phyloP scores from a whole-genome alignment of 2,113 vertebrate genomes.

The Dolichotis patagonum region DNA sequence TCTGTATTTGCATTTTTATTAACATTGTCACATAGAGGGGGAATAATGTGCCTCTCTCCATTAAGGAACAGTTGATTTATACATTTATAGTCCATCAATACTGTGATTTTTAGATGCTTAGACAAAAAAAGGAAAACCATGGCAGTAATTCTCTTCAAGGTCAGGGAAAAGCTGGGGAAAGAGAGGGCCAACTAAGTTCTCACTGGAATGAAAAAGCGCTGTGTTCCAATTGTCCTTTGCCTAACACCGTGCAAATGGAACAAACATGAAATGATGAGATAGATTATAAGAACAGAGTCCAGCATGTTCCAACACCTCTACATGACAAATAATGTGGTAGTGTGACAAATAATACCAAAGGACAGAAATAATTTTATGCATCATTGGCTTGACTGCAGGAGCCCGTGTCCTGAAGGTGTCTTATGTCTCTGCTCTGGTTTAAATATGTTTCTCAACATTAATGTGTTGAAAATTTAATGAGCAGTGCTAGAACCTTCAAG shows the following conservation, averaged over 20 bases:
- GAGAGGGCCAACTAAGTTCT: not conserved
- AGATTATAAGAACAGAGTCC: not conserved
- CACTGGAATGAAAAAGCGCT: not conserved
- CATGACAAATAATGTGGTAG: not conserved
- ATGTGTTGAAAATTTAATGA: not conserved
- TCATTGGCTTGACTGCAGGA: constrained; percentile 9
- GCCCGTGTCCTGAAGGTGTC: not conserved
- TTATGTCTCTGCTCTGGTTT: not conserved
- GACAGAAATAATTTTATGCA: constrained; percentile 32
- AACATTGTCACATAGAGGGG: constrained; percentile 6
- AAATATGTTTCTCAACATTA: not conserved
- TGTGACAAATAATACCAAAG: constrained; percentile 38
- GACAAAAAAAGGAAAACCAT: not conserved
- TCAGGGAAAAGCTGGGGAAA: constrained; percentile 8
- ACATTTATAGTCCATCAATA: not conserved
- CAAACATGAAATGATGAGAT: not conserved
- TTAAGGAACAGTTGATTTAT: constrained; percentile 17
- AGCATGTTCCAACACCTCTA: not conserved
- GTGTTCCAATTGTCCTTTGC: not conserved
- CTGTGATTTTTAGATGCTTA: not conserved
- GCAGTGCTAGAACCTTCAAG: not conserved
- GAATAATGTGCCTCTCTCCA: constrained; percentile 8
- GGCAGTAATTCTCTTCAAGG: not conserved
- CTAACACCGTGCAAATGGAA: not conserved
- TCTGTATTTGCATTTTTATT: constrained; percentile 68